These are phyloP conservation scores for Carassius carassius DNA, from an alignment of 2,113 vertebrate species.

Conservation along the genomic window DNA sequence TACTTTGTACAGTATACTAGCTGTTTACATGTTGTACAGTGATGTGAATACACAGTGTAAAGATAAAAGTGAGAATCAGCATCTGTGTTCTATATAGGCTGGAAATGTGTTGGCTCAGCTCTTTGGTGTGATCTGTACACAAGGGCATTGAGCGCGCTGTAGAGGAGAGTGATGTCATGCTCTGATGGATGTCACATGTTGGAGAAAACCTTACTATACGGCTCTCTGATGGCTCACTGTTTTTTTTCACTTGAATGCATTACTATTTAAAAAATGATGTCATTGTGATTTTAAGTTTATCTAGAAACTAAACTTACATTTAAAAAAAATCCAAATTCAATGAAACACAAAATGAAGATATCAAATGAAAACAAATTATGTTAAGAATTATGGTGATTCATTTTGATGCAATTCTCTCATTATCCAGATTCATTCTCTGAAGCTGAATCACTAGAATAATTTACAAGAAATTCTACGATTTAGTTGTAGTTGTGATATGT, in stretches of 20 bases:
- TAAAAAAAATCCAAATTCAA: background rate
- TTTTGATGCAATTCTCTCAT: background rate
- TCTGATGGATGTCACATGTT: slow-evolving; percentile 8
- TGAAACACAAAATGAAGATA: background rate
- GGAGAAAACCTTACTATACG: slow-evolving; percentile 40
- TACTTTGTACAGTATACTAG: background rate
- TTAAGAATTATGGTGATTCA: background rate
- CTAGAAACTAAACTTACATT: background rate
- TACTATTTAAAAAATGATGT: background rate
- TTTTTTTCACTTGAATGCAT: background rate
- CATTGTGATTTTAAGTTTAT: background rate
- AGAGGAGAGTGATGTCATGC: slow-evolving; percentile 24
- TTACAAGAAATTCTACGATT: background rate
- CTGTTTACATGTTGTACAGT: background rate
- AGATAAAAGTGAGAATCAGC: slow-evolving; percentile 5
- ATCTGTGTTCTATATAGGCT: slow-evolving; percentile 1
- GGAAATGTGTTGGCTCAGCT: slow-evolving; percentile 49
- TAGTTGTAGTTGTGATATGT: background rate
- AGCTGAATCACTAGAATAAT: background rate
- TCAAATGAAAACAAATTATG: background rate
- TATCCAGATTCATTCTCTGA: background rate
- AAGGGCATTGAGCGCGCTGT: background rate
- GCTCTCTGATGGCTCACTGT: slow-evolving; percentile 40
- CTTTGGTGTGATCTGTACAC: slow-evolving; percentile 38
- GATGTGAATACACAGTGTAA: background rate